A percentile compares a stretch with the other conserved stretches of the same genome.
Conservation (phyloP, 2,113 vertebrate genomes). For the Tetraodon nigroviridis region DNA sequence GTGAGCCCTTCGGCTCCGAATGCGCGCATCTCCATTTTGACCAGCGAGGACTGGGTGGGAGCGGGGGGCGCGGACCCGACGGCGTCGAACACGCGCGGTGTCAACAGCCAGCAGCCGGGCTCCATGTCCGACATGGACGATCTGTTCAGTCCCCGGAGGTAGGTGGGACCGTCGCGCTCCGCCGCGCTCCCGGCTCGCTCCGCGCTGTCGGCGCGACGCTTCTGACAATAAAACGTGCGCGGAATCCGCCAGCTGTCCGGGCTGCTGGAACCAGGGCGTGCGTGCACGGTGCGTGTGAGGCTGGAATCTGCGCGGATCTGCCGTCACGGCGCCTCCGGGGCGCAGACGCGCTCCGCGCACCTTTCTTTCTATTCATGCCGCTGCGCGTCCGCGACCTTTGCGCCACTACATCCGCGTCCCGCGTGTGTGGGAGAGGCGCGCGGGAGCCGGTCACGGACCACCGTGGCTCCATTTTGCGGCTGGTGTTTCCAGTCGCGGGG, state of each 20-base stretch:
- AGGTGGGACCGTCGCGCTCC: conserved; percentile 77
- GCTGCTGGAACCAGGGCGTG: background rate
- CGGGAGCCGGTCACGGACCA: conserved; percentile 17
- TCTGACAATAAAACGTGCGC: conserved; percentile 4
- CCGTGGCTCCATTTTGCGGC: conserved; percentile 71
- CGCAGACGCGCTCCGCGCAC: background rate
- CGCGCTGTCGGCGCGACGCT: conserved; percentile 26
- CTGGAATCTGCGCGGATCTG: no score
- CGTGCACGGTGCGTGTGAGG: conserved; percentile 19
- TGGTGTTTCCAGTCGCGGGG: conserved; percentile 61
- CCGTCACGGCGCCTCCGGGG: background rate
- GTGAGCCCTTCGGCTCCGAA: conserved; percentile 78
- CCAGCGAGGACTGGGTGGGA: conserved; percentile 76
- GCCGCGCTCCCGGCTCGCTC: conserved; percentile 42
- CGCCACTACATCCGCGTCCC: background rate
- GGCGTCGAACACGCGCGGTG: conserved; percentile 52
- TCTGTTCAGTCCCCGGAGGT: conserved; percentile 93
- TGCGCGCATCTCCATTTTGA: conserved; percentile 99
- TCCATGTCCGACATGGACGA: conserved; percentile 90
- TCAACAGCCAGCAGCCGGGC: conserved; percentile 68
- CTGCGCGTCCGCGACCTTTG: background rate
- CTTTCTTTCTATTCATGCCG: background rate
- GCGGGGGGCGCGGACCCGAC: conserved; percentile 64
- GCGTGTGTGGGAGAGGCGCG: background rate
- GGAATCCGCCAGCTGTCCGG: conserved; percentile 25